Base-by-base conservation (phyloP, 2,113 vertebrate genomes). In the Dasyurus viverrinus region DNA sequence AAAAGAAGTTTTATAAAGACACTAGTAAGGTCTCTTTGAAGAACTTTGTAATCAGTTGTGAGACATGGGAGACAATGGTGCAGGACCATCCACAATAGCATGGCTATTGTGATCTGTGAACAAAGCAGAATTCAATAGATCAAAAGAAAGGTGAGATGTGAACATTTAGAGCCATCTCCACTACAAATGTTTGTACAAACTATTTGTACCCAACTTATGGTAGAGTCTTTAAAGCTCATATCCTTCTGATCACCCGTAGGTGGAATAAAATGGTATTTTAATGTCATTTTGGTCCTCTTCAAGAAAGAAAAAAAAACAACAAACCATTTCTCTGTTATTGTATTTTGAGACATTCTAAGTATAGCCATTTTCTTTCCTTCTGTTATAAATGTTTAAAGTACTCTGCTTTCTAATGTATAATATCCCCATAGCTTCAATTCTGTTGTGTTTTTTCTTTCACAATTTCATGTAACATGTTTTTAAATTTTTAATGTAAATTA, bases 401-500 rank as follows among this genome's bases (percentile, higher is more conserved):
- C 0, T 60, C 57, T 42, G 68, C n/a, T 84, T 84, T 42, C 68
- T 42, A 84, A 84, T 1, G n/a, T 84, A 84, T 84, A 68, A 68
- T 68, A 42, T 84, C 22, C n/a, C 19, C 68, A 84, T 8, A 5
- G 22, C n/a, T 42, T 42, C n/a, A 42, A n/a, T 22, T 84, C 5
- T 84, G 36, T 42, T 84, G n/a, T 84, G n/a, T 84, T 42, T 76
- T 76, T 27, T 54, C 16, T 23, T 42, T 68, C 57, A 36, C 2
- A 30, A 60, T 30, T 60, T 60, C 27, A 9, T 92, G 36, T 54
- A 10, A 90, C 50, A 93, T 93, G 89, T 94, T 97, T 93, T 84
- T 89, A 93, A 89, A 1, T 53, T 89, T 2, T 68, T 90, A 50
- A 91, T 93, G 76, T 92, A 91, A 94, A 19, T 90, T 92, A 26